Percentiles rank a stretch among this genome's conserved stretches.
phyloP scores from a whole-genome alignment of 2,888 invertebrate genomes.

The Aleiodes testaceus region DNA sequence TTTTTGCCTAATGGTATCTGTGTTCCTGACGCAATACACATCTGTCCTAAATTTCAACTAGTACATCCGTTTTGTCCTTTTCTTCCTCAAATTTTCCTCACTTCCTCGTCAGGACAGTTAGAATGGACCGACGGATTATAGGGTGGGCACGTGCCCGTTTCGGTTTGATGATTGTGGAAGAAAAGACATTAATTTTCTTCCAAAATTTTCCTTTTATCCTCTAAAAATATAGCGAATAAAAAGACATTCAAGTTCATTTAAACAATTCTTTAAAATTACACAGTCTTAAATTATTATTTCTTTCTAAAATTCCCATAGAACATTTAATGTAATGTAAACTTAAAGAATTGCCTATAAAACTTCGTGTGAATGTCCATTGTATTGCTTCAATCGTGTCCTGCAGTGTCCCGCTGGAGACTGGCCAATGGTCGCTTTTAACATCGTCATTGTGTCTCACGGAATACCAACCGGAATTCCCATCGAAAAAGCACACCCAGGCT shows the following conservation, averaged over 20 bases:
- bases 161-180: conserved; percentile 2
- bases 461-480: conserved; percentile 28
- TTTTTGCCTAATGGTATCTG: not conserved
- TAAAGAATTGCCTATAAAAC: conserved; percentile 28
- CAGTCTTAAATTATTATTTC: not conserved
- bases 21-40: conserved; percentile 41
- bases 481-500: conserved; percentile 33
- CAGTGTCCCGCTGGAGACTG: conserved; percentile 28
- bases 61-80: conserved; percentile 33
- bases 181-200: conserved; percentile 7
- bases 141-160: conserved; percentile 28
- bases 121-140: conserved; percentile 17
- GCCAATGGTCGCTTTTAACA: conserved; percentile 26
- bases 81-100: conserved; percentile 21
- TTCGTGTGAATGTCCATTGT: conserved; percentile 26
- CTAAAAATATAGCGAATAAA: not conserved
- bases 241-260: too few relatives aligned
- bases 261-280: not conserved
- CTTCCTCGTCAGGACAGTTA: not conserved
- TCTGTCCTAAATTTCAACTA: conserved; percentile 53
- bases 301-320: conserved; percentile 15
- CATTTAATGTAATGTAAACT: conserved; percentile 10
- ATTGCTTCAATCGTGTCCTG: conserved; percentile 31
- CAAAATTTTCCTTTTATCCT: not conserved
- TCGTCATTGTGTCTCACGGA: conserved; percentile 33